A percentile compares a stretch with the other conserved stretches of the same genome.
Evolutionary conservation across 2,888 invertebrate species (phyloP).

Genomic region (Trypoxylon attenuatum): DNA sequence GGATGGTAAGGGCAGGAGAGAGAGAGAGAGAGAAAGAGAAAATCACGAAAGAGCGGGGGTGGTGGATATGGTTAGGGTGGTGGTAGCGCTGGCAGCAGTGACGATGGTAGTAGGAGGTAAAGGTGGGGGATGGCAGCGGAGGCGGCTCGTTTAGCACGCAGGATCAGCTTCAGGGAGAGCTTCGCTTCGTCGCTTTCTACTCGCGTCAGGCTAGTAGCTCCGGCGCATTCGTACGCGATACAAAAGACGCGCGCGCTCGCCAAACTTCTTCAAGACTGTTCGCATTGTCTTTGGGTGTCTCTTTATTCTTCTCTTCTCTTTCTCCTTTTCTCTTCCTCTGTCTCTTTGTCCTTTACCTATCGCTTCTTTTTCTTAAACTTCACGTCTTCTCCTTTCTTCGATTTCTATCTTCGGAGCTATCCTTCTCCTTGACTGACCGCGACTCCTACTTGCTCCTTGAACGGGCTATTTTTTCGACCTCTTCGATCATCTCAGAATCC

Average conservation of each 20-base stretch:
- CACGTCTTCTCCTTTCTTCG: constrained; percentile 19
- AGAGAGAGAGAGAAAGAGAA: not conserved
- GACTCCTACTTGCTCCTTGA: constrained; percentile 3
- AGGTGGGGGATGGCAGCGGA: constrained; percentile 41
- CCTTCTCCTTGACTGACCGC: constrained; percentile 1
- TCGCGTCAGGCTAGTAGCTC: constrained; percentile 51
- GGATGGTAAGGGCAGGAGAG: not conserved
- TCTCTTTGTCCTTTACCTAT: constrained; percentile 15
- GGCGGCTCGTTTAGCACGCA: constrained; percentile 69
- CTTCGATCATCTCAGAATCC: not conserved
- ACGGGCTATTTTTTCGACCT: not conserved
- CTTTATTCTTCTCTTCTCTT: not conserved
- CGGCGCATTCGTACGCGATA: constrained; percentile 52
- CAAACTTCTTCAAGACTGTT: constrained; percentile 16
- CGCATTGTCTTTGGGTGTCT: not conserved
- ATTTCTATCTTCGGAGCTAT: not conserved
- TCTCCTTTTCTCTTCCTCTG: not conserved
- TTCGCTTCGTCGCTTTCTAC: constrained; percentile 49
- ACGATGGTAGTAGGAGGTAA: not conserved
- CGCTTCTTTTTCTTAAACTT: not conserved
- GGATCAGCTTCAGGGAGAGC: constrained; percentile 62
- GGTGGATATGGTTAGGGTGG: constrained; percentile 41
- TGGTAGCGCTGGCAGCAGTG: not conserved
- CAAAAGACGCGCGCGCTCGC: constrained; percentile 36
- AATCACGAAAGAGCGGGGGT: constrained; percentile 22